Evolutionary conservation across 2,797 vertebrate species (phyloP), one percentile per base, ranked within the genome.

Genomic region (Petrocephalus sullivani): DNA sequence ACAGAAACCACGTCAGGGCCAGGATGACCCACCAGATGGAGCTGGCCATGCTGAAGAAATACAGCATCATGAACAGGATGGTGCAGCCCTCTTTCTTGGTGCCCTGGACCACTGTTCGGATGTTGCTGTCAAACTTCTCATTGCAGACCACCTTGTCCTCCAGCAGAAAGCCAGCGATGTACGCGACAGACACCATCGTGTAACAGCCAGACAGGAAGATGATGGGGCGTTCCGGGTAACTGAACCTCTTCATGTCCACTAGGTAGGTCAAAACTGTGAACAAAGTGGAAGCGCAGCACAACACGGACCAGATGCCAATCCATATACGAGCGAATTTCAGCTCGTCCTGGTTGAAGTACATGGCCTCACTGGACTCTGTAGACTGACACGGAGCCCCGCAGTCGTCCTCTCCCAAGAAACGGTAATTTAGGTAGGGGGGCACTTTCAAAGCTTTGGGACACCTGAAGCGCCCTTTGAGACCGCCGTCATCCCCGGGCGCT

Each of bases 1-100:
- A 96, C 89, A 97, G 92, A 92, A 97, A 97, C 96, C 96, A 97
- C 64, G 96, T 97, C 83, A 97, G 94, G 4, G 96, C 96, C 49
- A 97, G 93, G 89, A 97, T 96, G 86, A 97, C 96, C 96, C 96
- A 97, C 96, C 96, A 97, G 91, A 97, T 96, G 87, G 96, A 97
- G 92, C 96, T 97, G 93, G 96, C 96, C 96, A 97, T 97, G 91
- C 96, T 93, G 16, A 97, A 97, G 93, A 96, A 97, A 91, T 97
- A 97, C 1, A 97, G 95, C 95, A 97, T 97, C 96, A 97, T 97
- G 91, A 97, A 97, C 90, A 97, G 95, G 86, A 97, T 96, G 88
- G 96, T 97, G 94, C 96, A 96, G 54, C 96, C 96, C 88, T 97
- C 96, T 37, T 96, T 95, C 92, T 97, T 97, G 14, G 96, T 97